Evolutionary conservation across 2,888 invertebrate species (phyloP), one percentile per base, ranked within the genome.

Genomic region (Drosophila prolongata): DNA sequence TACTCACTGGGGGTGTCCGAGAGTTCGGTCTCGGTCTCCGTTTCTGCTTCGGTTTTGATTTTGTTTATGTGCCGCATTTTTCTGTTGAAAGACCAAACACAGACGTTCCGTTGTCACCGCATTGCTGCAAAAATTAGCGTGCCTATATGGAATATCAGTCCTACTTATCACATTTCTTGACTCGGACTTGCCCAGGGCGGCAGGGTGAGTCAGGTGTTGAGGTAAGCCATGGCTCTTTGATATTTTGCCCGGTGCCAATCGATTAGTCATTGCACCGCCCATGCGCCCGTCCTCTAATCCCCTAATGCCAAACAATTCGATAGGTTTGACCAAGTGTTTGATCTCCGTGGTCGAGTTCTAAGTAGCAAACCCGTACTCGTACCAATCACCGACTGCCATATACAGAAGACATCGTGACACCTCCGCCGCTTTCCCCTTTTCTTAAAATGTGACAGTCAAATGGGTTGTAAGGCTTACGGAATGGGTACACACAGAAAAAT

Each of bases 241-340:
- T 65, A 65, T 53, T 65, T 37, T 13, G 44, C 53, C 53, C 65
- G 59, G 40, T 64, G 74, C 49, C 70, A 67, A 74, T 19, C 35
- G 67, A 77, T 87, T 82, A 87, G 73, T 82, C 82, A 85, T 75
- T 61, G 55, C 66, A 53, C 34, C 47, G 47, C 47, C 47, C 47
- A 47, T 10, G 6, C 9, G 11, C 3, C 52, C 38, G 30, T 60
- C 80, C 76, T 74, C 79, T 58, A 75, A 47, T 47, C 35, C 44
- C 19, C 27, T 52, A 49, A 50, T 61, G 34, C 40, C 54, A 57
- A 27, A 49, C 57, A 64, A 58, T 64, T 67, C 42, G 13, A 59
- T 40, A 40, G 46, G 47, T 42, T 40, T 72, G 62, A 42, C 74
- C 52, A 62, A 53, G 14, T 52, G 34, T 43, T 59, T 47, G 47